Percentiles rank a stretch among this genome's conserved stretches.
Evolutionary conservation across 1,140 invertebrate species (phyloP).

Genomic region (Probaryconus sp.): DNA sequence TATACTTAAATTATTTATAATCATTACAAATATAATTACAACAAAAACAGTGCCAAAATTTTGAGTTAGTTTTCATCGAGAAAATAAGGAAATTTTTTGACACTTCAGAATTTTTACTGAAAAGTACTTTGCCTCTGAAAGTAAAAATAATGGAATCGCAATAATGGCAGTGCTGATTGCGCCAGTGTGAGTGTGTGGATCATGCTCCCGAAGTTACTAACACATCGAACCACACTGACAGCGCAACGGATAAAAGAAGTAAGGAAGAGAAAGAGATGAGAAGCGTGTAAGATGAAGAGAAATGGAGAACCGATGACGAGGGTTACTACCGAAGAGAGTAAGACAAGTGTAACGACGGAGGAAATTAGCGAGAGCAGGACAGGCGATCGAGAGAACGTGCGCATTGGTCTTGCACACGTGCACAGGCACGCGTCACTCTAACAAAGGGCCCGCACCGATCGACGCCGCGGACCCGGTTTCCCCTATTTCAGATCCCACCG

Average conservation of each 20-base stretch:
- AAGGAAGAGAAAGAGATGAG: slow-evolving; percentile 14
- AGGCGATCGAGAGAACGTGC: slow-evolving; percentile 42
- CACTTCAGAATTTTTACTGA: too few species aligned
- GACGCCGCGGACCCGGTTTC: slow-evolving; percentile 33
- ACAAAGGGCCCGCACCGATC: slow-evolving; percentile 59
- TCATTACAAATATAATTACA: too few species aligned
- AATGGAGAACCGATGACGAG: slow-evolving; percentile 24
- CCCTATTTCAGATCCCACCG: slow-evolving; percentile 52
- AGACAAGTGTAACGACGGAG: background rate
- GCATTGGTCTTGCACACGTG: slow-evolving; percentile 64
- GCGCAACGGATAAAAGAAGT: slow-evolving; percentile 42
- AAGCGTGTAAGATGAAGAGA: slow-evolving; percentile 18
- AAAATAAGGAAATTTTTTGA: too few species aligned
- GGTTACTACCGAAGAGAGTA: slow-evolving; percentile 37
- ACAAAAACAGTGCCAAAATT: too few species aligned
- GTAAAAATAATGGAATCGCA: slow-evolving; percentile 50
- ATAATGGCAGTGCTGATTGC: slow-evolving; percentile 22
- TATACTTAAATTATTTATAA: too few species aligned
- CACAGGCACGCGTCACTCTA: slow-evolving; percentile 61
- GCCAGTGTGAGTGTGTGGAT: slow-evolving; percentile 32
- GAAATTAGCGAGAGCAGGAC: slow-evolving; percentile 24
- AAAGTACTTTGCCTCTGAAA: background rate
- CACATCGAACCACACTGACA: slow-evolving; percentile 31
- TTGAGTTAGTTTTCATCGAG: background rate
- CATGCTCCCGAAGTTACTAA: slow-evolving; percentile 28